Evolutionary conservation across 2,797 vertebrate genomes (phyloP).

Genomic region (Dipus sagitta): DNA sequence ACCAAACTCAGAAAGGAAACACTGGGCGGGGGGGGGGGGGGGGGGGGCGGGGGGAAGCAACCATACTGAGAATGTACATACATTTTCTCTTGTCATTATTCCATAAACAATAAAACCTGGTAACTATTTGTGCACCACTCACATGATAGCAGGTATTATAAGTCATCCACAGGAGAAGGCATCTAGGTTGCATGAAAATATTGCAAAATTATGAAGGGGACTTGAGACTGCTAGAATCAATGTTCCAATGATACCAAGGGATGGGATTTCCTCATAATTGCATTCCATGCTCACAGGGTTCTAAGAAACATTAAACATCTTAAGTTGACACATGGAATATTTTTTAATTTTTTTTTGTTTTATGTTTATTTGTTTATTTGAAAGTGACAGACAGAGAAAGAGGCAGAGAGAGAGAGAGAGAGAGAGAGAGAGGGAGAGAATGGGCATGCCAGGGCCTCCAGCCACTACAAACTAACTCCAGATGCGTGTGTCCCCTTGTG

Average conservation of each 20-base stretch:
- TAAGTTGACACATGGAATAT: neutral
- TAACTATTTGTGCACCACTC: neutral
- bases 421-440: no score
- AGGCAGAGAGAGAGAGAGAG: no score
- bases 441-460: no score
- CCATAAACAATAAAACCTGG: neutral
- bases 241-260: neutral
- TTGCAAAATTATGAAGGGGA: no score
- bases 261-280: neutral
- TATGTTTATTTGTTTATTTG: no score
- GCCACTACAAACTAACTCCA: no score
- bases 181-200: neutral
- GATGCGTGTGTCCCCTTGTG: no score
- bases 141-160: neutral
- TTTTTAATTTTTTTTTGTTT: no score
- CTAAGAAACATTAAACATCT: neutral
- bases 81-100: neutral
- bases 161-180: neutral
- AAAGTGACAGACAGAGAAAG: no score
- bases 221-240: neutral
- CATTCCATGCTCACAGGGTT: neutral
- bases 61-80: neutral
- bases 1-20: neutral
- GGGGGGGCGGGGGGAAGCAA: no score
- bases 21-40: no score